Evolutionary conservation across 2,113 vertebrate species (phyloP).

Genomic region (Tretioscincus oriximinensis): DNA sequence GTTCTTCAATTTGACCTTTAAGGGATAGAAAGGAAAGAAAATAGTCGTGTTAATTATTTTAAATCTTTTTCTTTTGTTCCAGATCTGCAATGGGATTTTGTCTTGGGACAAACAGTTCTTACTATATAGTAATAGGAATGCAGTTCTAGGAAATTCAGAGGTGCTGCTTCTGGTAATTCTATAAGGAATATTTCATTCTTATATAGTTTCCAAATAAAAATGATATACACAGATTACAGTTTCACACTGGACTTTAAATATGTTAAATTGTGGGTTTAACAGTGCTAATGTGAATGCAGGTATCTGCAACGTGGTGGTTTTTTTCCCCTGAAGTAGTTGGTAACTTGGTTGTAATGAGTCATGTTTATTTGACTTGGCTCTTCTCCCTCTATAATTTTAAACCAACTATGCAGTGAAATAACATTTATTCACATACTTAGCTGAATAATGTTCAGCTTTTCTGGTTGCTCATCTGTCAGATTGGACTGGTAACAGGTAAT

Average conservation of each 20-base stretch:
- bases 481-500: conserved; percentile 16
- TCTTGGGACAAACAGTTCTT: neutral
- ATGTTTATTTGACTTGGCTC: conserved; percentile 1
- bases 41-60: neutral
- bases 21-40: neutral
- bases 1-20: neutral
- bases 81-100: neutral
- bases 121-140: fast-evolving
- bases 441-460: conserved; percentile 16
- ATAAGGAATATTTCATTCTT: neutral
- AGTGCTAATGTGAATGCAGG: neutral
- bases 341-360: conserved; percentile 8
- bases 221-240: conserved; percentile 15
- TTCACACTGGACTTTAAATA: neutral
- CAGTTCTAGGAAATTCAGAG: neutral
- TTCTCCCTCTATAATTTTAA: neutral
- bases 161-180: neutral
- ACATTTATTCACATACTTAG: neutral
- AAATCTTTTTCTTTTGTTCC: fast-evolving
- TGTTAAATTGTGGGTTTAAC: neutral
- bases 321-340: neutral
- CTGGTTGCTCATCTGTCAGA: neutral
- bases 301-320: neutral
- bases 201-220: neutral
- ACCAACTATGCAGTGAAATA: neutral